Evolutionary conservation across 2,113 vertebrate species (phyloP).

Genomic region (Cinclus cinclus): DNA sequence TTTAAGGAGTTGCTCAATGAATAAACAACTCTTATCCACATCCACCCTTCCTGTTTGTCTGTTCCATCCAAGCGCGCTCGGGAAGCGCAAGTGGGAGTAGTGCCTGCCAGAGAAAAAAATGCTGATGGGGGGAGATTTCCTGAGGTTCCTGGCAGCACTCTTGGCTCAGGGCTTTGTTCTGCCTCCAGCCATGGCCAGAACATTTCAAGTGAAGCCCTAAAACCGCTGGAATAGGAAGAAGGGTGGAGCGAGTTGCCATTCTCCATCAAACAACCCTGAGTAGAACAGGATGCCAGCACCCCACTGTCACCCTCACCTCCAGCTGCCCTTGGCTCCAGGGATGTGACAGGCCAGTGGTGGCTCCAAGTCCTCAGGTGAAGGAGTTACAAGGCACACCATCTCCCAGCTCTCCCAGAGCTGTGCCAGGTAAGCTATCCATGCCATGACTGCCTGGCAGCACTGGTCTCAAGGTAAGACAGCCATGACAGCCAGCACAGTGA

Average conservation of each 20-base stretch:
- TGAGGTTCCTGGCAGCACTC: neutral
- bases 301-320: neutral
- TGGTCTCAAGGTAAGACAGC: neutral
- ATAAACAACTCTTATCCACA: slow-evolving; percentile 72
- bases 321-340: accelerated
- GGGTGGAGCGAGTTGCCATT: neutral
- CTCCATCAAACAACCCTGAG: neutral
- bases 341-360: neutral
- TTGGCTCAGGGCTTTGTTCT: slow-evolving; percentile 6
- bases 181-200: neutral
- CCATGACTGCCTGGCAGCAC: neutral
- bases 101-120: slow-evolving; percentile 14
- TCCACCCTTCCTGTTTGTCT: slow-evolving; percentile 48
- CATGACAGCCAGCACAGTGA: accelerated
- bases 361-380: neutral
- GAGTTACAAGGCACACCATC: neutral
- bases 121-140: slow-evolving; percentile 25
- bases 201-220: neutral
- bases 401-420: neutral
- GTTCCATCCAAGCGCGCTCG: neutral
- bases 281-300: neutral
- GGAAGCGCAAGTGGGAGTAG: neutral
- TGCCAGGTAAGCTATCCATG: neutral
- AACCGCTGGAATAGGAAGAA: neutral
- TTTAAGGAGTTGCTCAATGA: slow-evolving; percentile 64